These are phyloP conservation scores for Drosophila hamatofila DNA, from an alignment of 2,888 invertebrate species.

Conservation along the genomic window DNA sequence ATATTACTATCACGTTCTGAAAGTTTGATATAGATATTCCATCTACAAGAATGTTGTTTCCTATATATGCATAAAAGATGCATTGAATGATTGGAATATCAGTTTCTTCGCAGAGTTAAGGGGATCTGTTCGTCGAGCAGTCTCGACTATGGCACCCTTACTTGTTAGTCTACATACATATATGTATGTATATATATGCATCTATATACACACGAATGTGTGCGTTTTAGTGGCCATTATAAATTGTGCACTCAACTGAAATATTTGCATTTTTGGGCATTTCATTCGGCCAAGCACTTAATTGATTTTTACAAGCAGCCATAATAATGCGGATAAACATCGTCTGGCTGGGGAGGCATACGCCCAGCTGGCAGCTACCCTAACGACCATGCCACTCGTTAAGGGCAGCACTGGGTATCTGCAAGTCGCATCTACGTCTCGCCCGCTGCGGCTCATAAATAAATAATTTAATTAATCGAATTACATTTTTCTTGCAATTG, in stretches of 20 bases:
- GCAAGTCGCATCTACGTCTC: neutral
- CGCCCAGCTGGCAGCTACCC: neutral
- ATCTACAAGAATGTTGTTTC: no score
- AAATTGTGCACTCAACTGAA: conserved; percentile 33
- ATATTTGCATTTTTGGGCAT: conserved; percentile 39
- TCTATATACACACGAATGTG: no score
- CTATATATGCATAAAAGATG: no score
- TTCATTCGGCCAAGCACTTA: conserved; percentile 26
- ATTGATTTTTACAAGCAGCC: conserved; percentile 33
- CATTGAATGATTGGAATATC: no score
- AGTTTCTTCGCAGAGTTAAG: no score
- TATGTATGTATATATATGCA: no score
- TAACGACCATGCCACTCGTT: no score
- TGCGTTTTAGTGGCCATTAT: neutral
- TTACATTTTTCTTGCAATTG: conserved; percentile 9
- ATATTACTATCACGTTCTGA: no score
- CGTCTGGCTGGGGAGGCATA: neutral
- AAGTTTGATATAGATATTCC: no score
- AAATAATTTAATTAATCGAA: conserved; percentile 17
- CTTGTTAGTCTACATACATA: no score
- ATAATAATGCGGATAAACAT: neutral
- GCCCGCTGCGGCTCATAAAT: neutral
- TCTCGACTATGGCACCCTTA: no score
- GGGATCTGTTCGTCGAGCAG: no score
- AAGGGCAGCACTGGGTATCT: neutral